These are phyloP conservation scores for Chelidonichthys spinosus DNA, from an alignment of 2,797 vertebrate genomes.

Conservation along the genomic window DNA sequence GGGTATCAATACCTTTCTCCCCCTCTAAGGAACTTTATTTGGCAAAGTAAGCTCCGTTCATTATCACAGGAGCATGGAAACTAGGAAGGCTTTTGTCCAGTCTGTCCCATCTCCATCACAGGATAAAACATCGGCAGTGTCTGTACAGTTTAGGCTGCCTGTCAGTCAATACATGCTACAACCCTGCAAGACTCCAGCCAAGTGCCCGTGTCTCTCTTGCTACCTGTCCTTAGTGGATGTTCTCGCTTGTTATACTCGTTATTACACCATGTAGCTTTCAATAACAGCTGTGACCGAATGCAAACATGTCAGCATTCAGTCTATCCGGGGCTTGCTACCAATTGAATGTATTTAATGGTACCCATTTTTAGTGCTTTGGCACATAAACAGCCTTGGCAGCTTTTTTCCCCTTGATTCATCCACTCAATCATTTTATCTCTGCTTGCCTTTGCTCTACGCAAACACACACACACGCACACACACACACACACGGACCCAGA, in stretches of 20 bases:
- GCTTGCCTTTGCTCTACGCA: conserved; percentile 8
- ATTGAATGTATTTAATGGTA: neutral
- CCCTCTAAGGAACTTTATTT: neutral
- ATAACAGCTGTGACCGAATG: too few relatives aligned
- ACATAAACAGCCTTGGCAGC: neutral
- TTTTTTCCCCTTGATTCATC: conserved; percentile 1
- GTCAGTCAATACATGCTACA: neutral
- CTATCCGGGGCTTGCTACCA: too few relatives aligned
- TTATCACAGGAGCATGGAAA: neutral
- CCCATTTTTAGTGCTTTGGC: neutral
- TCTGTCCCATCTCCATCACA: neutral
- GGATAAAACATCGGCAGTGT: neutral
- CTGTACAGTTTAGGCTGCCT: neutral
- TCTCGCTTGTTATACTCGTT: too few relatives aligned
- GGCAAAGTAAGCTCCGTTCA: neutral
- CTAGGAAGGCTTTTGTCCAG: neutral
- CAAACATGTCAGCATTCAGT: too few relatives aligned
- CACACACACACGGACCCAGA: conserved; percentile 40
- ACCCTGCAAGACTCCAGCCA: too few relatives aligned
- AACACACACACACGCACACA: conserved; percentile 19
- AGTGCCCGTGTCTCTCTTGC: too few relatives aligned
- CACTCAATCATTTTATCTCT: conserved; percentile 18
- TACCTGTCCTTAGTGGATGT: too few relatives aligned
- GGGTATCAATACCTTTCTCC: neutral
- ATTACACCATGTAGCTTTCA: too few relatives aligned